Conservation (phyloP, 2,888 invertebrate genomes). For the Sabatieria punctata region DNA sequence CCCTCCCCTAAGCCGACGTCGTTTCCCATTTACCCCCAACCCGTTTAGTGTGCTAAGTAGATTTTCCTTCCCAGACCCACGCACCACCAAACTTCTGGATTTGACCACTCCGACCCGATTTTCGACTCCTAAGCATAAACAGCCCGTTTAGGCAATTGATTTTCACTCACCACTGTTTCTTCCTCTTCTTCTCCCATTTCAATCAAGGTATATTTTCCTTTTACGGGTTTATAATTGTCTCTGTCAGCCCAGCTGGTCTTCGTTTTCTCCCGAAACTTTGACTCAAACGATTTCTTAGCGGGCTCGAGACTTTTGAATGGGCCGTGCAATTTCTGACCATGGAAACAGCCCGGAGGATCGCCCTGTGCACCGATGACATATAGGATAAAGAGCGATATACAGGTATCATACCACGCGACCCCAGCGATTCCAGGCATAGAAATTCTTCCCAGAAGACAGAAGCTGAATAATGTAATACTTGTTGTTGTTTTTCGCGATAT, state of each 20-base stretch:
- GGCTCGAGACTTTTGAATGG: slow-evolving; percentile 15
- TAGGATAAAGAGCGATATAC: too few species aligned
- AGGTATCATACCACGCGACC: slow-evolving; percentile 34
- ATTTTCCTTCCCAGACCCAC: too few species aligned
- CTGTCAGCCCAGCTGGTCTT: slow-evolving; percentile 34
- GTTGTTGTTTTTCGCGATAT: slow-evolving; percentile 37
- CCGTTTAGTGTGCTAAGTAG: too few species aligned
- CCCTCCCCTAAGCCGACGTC: too few species aligned
- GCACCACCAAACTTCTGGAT: too few species aligned
- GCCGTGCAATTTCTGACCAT: too few species aligned
- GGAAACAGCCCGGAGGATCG: too few species aligned
- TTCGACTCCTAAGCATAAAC: background rate
- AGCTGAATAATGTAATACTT: slow-evolving; percentile 38
- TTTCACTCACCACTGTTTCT: slow-evolving; percentile 13
- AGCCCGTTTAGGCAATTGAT: background rate
- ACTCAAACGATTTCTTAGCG: slow-evolving; percentile 33
- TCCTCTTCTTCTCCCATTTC: slow-evolving; percentile 34
- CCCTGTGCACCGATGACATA: too few species aligned
- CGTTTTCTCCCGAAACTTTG: slow-evolving; percentile 38
- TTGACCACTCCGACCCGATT: too few species aligned
- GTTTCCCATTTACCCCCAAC: too few species aligned
- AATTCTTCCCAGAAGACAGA: too few species aligned
- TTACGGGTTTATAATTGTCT: too few species aligned
- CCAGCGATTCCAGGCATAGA: slow-evolving; percentile 34
- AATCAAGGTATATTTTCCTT: slow-evolving; percentile 36